Evolutionary conservation across 2,797 vertebrate genomes (phyloP).

Genomic region (Mormyrus hasselquistii): DNA sequence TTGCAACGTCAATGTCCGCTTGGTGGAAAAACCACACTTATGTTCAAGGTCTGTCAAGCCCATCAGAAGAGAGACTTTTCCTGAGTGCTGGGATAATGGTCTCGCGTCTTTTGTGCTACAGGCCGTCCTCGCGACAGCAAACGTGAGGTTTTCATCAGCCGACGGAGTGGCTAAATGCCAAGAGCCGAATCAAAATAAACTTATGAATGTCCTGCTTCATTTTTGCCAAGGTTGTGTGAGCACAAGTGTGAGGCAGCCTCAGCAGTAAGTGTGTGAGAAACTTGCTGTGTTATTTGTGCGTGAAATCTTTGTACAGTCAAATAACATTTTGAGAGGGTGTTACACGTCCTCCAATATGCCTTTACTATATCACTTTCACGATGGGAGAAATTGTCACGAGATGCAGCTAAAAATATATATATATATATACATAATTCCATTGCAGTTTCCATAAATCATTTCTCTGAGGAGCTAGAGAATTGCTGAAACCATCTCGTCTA

Average conservation of each 20-base stretch:
- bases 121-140: background rate
- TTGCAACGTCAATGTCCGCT: constrained; percentile 25
- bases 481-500: background rate
- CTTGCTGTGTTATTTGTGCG: background rate
- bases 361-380: background rate
- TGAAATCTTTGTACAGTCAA: background rate
- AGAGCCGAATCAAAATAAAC: constrained; percentile 43
- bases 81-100: background rate
- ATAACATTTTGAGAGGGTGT: background rate
- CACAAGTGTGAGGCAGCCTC: background rate
- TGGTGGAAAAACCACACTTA: background rate
- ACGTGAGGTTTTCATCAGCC: constrained; percentile 10
- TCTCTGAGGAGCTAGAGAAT: background rate
- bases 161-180: constrained; percentile 30
- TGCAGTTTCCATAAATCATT: background rate
- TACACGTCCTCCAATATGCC: background rate
- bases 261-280: background rate
- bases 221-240: background rate
- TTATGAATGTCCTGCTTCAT: background rate
- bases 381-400: background rate
- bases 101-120: background rate
- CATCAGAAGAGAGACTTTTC: constrained; percentile 16
- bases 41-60: constrained; percentile 27
- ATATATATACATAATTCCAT: background rate
- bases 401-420: background rate